Evolutionary conservation across 2,113 vertebrate genomes (phyloP), one percentile per base, ranked within the genome.

Genomic region (Odocoileus virginianus): DNA sequence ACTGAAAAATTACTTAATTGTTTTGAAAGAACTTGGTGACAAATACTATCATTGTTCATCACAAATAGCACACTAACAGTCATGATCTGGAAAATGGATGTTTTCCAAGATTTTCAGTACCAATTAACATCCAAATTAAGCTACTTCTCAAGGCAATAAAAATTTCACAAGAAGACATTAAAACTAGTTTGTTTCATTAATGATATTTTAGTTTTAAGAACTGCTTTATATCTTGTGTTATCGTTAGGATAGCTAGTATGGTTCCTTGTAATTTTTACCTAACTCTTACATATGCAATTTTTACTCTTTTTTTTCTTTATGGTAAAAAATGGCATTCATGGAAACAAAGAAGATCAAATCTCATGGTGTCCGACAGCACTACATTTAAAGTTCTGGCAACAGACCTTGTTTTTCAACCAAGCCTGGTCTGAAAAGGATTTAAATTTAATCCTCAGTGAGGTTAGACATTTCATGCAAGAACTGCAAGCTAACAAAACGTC

Each of bases 121-220:
- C 90, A 96, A 95, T 97, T 98, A 98, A 96, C 84, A 97, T 2
- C 14, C 95, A 98, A 98, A 97, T 97, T 85, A 97, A 92, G 97
- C 54, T 47, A 33, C 87, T 94, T 97, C 87, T 96, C n/a, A 97
- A 96, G 27, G 71, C 97, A 97, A 95, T 97, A 98, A 16, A 96
- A 85, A 94, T 87, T 94, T 95, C 61, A 87, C 71, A 95, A 91
- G 14, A 92, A 89, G 64, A 96, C 71, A 93, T 27, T 67, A 81
- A 40, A 83, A 94, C 5, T 14, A 36, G 17, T 74, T 94, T 43
- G 3, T 93, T 81, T 84, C 43, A 95, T 60, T 71, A 87, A 43
- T 61, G 13, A 6, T 83, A 94, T 87, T 93, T 98, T 93, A 81
- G 81, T 79, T 67, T 67, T 83, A 43, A 89, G 36, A 95, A 57